Evolutionary conservation across 1,140 invertebrate genomes (phyloP).

Genomic region (Zaprionus kolodkinae): DNA sequence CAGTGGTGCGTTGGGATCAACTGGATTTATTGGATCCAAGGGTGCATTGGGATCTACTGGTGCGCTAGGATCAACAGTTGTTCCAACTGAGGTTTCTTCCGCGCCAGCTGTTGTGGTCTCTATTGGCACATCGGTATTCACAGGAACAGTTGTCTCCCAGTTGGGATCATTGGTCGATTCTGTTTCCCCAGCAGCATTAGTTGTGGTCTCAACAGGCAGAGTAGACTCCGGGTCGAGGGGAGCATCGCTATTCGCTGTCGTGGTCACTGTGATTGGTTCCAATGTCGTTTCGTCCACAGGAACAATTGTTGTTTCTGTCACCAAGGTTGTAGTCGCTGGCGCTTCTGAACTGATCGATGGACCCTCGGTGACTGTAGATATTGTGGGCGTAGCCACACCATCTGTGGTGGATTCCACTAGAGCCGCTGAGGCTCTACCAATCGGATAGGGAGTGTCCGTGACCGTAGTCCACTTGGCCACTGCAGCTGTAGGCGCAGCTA

Average conservation of each 20-base stretch:
- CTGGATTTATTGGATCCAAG: slow-evolving; percentile 15
- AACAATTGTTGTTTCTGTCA: slow-evolving; percentile 22
- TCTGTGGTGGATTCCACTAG: slow-evolving; percentile 47
- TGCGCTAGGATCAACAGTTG: slow-evolving; percentile 16
- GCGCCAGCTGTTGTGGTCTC: slow-evolving; percentile 3
- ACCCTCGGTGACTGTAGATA: slow-evolving; percentile 20
- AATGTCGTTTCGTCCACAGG: slow-evolving; percentile 30
- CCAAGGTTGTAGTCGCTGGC: slow-evolving; percentile 20
- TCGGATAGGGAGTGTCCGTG: slow-evolving; percentile 48
- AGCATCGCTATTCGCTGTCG: slow-evolving; percentile 1
- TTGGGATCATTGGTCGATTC: slow-evolving; percentile 10
- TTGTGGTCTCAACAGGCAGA: slow-evolving; percentile 20
- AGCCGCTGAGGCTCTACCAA: slow-evolving; percentile 43
- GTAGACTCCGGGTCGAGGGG: slow-evolving; percentile 9
- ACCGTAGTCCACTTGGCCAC: slow-evolving; percentile 61
- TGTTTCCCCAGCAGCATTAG: background rate
- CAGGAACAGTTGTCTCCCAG: slow-evolving; percentile 9
- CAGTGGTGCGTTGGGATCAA: slow-evolving; percentile 20
- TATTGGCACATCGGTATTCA: slow-evolving; percentile 9
- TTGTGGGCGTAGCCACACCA: slow-evolving; percentile 22
- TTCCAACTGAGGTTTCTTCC: slow-evolving; percentile 1
- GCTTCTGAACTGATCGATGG: background rate
- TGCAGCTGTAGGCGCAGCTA: slow-evolving; percentile 47
- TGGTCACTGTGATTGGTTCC: slow-evolving; percentile 14
- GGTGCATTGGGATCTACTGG: slow-evolving; percentile 36